Evolutionary conservation across 2,888 invertebrate genomes (phyloP).

Genomic region (Malachius bipustulatus): DNA sequence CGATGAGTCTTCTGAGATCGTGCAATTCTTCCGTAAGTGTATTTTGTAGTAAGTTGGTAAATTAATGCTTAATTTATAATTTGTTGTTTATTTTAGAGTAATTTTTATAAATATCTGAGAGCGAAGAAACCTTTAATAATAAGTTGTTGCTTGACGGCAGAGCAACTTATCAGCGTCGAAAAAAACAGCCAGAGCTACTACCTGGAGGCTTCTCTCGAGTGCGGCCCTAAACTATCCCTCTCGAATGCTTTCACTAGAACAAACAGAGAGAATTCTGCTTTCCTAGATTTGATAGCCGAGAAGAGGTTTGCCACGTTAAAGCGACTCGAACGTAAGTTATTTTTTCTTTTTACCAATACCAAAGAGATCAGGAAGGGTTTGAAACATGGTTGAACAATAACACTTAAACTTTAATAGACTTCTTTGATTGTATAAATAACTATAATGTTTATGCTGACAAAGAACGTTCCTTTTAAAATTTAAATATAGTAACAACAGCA

Average conservation of each 20-base stretch:
- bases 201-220: conserved; percentile 28
- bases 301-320: conserved; percentile 29
- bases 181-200: conserved; percentile 30
- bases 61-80: background rate
- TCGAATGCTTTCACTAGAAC: conserved; percentile 21
- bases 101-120: conserved; percentile 29
- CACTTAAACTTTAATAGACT: too few relatives aligned
- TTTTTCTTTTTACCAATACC: background rate
- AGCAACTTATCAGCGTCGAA: conserved; percentile 26
- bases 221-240: conserved; percentile 29
- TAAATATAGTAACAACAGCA: too few relatives aligned
- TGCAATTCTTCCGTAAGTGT: conserved; percentile 55
- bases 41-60: conserved; percentile 1
- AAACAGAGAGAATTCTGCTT: conserved; percentile 23
- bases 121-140: conserved; percentile 30
- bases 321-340: conserved; percentile 31
- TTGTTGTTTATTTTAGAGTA: conserved; percentile 26
- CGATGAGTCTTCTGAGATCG: conserved; percentile 55
- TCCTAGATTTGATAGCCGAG: conserved; percentile 28
- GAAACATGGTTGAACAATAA: too few relatives aligned
- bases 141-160: conserved; percentile 31
- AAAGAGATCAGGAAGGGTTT: too few relatives aligned
- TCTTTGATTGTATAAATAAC: too few relatives aligned
- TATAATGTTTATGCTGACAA: too few relatives aligned
- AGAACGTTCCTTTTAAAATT: too few relatives aligned